Evolutionary conservation across 2,888 invertebrate genomes (phyloP).

Genomic region (Nomada goodeniana): DNA sequence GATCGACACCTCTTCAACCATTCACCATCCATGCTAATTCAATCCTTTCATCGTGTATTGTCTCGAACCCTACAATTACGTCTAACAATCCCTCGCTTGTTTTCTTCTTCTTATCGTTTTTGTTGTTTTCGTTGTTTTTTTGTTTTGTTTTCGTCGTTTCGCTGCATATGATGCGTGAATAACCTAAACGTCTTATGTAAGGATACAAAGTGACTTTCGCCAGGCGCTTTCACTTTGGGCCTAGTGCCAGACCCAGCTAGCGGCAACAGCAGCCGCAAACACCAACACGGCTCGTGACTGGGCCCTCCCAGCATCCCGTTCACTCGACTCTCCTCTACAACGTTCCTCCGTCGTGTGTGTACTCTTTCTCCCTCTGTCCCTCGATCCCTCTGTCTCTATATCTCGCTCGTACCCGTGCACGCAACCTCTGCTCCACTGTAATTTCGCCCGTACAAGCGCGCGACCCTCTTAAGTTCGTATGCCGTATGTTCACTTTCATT

Average conservation of each 20-base stretch:
- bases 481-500: conserved; percentile 73
- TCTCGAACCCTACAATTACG: conserved; percentile 32
- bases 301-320: conserved; percentile 81
- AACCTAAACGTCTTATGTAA: conserved; percentile 81
- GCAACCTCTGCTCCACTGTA: neutral
- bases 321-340: conserved; percentile 70
- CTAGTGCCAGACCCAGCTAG: conserved; percentile 68
- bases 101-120: neutral
- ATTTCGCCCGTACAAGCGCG: conserved; percentile 26
- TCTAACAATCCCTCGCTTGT: conserved; percentile 54
- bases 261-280: conserved; percentile 61
- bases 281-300: conserved; percentile 59
- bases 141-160: neutral
- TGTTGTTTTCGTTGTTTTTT: too few relatives aligned
- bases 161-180: conserved; percentile 78
- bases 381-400: neutral
- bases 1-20: neutral
- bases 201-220: conserved; percentile 83
- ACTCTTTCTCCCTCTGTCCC: neutral
- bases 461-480: conserved; percentile 21
- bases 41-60: conserved; percentile 7
- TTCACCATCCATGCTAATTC: conserved; percentile 23
- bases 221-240: conserved; percentile 82
- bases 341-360: conserved; percentile 11
- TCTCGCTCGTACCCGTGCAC: neutral